phyloP scores from a whole-genome alignment of 2,113 vertebrate species.

The Bostrychus sinensis region DNA sequence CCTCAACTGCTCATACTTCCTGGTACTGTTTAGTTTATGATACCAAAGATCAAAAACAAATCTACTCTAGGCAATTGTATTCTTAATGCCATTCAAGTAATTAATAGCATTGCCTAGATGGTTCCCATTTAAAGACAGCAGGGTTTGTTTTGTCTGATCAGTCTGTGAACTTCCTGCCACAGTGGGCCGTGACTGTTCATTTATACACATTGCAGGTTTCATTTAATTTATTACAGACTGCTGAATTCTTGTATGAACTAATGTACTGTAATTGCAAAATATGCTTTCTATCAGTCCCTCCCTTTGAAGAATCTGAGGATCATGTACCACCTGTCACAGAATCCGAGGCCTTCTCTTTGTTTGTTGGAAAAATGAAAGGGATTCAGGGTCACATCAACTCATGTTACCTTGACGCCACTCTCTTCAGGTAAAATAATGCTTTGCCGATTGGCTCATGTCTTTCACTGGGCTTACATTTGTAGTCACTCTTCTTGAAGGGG shows the following conservation, averaged over 20 bases:
- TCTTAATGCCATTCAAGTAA: too few species aligned
- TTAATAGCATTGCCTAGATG: too few species aligned
- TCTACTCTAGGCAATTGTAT: too few species aligned
- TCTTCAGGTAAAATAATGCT: constrained; percentile 78
- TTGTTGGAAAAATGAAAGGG: constrained; percentile 82
- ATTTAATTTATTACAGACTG: neutral
- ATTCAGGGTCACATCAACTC: constrained; percentile 86
- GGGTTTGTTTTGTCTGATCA: neutral
- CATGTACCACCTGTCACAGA: constrained; percentile 73
- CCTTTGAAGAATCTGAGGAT: constrained; percentile 55
- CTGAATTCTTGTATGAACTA: neutral
- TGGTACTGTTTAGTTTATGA: too few species aligned
- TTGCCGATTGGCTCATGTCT: too few species aligned
- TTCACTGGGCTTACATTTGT: neutral
- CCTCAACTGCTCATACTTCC: too few species aligned
- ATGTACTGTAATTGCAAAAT: neutral
- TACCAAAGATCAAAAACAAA: too few species aligned
- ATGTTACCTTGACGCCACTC: constrained; percentile 83
- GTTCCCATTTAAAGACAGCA: neutral
- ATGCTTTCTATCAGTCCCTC: constrained; percentile 46
- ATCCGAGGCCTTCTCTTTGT: constrained; percentile 62
- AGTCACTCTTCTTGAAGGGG: neutral
- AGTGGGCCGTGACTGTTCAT: neutral
- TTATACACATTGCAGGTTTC: neutral
- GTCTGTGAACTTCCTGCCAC: neutral